Conservation (phyloP, 2,888 invertebrate species). For the Ectobius pallidus region DNA sequence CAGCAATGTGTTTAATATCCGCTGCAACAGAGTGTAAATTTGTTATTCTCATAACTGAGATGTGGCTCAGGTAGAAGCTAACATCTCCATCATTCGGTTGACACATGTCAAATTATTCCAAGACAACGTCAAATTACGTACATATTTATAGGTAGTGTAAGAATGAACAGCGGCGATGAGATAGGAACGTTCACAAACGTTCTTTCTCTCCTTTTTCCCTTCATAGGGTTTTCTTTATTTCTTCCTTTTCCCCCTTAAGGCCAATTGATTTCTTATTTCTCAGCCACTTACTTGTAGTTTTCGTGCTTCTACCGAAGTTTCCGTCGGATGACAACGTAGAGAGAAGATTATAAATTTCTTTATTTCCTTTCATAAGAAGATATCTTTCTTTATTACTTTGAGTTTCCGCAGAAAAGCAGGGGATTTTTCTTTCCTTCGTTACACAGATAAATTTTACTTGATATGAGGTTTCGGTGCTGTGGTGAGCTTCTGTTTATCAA, state of each 20-base stretch:
- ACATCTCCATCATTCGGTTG: not conserved
- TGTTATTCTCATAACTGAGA: not conserved
- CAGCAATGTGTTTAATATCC: too few relatives aligned
- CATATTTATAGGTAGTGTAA: not conserved
- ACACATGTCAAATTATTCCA: not conserved
- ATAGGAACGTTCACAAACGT: not conserved
- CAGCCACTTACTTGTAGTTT: not conserved
- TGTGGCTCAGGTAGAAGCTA: not conserved
- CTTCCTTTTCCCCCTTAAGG: not conserved
- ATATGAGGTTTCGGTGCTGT: too few relatives aligned
- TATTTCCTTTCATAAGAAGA: too few relatives aligned
- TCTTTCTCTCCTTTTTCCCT: not conserved
- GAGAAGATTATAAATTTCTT: too few relatives aligned
- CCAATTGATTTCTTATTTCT: constrained; percentile 12
- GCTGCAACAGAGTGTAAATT: too few relatives aligned
- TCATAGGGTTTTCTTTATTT: not conserved
- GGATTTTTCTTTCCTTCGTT: too few relatives aligned
- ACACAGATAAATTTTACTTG: too few relatives aligned
- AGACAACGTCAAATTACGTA: not conserved
- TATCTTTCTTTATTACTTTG: too few relatives aligned
- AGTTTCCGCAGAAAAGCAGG: too few relatives aligned
- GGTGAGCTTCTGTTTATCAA: too few relatives aligned
- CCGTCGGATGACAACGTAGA: not conserved
- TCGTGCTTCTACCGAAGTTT: not conserved
- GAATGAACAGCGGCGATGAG: not conserved